phyloP scores from a whole-genome alignment of 1,140 invertebrate genomes.

The Papilio aristodemus region DNA sequence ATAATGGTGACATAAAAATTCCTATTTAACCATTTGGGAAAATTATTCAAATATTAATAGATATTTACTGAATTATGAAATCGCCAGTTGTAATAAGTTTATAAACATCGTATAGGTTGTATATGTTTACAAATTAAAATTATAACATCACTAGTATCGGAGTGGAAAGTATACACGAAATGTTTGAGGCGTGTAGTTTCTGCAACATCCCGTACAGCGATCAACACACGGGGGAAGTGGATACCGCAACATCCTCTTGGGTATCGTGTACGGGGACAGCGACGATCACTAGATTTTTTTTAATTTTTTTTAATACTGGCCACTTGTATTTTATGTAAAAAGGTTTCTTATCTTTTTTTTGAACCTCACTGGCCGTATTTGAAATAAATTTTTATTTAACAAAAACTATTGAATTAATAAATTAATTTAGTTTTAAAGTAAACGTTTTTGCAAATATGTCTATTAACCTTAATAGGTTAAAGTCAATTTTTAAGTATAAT shows the following conservation, averaged over 20 bases:
- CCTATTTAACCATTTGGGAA: conserved; percentile 7
- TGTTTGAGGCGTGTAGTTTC: conserved; percentile 53
- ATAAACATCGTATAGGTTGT: conserved; percentile 52
- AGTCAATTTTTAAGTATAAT: too few relatives aligned
- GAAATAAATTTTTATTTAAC: not conserved
- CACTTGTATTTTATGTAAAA: conserved; percentile 23
- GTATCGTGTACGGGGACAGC: conserved; percentile 35
- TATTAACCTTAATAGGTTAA: too few relatives aligned
- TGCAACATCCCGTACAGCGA: conserved; percentile 69
- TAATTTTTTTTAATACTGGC: conserved; percentile 19
- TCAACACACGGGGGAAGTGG: conserved; percentile 67
- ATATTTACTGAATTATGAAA: not conserved
- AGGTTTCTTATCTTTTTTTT: conserved; percentile 14
- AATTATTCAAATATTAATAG: not conserved
- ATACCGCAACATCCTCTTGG: conserved; percentile 73
- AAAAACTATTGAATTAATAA: too few relatives aligned
- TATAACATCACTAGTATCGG: conserved; percentile 50
- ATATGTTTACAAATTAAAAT: conserved; percentile 49
- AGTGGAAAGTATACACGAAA: conserved; percentile 52
- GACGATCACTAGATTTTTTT: conserved; percentile 14
- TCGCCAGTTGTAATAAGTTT: conserved; percentile 37
- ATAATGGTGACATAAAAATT: too few relatives aligned
- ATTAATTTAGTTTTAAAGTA: too few relatives aligned
- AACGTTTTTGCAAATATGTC: too few relatives aligned
- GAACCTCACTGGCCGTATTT: not conserved